Evolutionary conservation across 64 coral and sea anemone genomes (phyloP).

Genomic region (Acropora yongei): DNA sequence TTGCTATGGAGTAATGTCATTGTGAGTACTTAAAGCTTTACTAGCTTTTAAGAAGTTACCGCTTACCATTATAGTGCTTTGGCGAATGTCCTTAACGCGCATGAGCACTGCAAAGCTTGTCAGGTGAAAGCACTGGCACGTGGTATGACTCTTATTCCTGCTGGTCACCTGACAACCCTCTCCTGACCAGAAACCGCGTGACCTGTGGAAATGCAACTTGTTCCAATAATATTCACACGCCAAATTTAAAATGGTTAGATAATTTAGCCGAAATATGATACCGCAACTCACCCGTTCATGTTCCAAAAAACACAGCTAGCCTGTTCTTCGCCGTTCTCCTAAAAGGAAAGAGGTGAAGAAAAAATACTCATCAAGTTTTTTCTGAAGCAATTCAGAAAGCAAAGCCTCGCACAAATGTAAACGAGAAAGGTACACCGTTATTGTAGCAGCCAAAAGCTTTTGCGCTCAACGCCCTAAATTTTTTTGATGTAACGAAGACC

Average conservation of each 20-base stretch:
- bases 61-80: conserved; percentile 16
- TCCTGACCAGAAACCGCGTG: conserved; percentile 79
- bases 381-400: too few relatives aligned
- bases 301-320: conserved; percentile 68
- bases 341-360: background rate
- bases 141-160: conserved; percentile 76
- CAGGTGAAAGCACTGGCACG: conserved; percentile 85
- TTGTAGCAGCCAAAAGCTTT: too few relatives aligned
- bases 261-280: too few relatives aligned
- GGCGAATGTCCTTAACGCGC: conserved; percentile 42
- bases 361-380: background rate
- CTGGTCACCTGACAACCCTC: conserved; percentile 59
- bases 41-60: too few relatives aligned
- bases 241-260: too few relatives aligned
- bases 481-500: too few relatives aligned
- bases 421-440: too few relatives aligned
- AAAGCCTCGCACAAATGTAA: too few relatives aligned
- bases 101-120: conserved; percentile 87
- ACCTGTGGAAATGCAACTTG: background rate
- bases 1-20: too few relatives aligned
- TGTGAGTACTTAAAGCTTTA: too few relatives aligned
- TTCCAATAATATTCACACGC: background rate
- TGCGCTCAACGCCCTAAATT: too few relatives aligned
- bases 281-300: conserved; percentile 9
- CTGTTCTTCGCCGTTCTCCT: background rate